Evolutionary conservation across 2,888 invertebrate species (phyloP).

Genomic region (Agrotis ipsilon): DNA sequence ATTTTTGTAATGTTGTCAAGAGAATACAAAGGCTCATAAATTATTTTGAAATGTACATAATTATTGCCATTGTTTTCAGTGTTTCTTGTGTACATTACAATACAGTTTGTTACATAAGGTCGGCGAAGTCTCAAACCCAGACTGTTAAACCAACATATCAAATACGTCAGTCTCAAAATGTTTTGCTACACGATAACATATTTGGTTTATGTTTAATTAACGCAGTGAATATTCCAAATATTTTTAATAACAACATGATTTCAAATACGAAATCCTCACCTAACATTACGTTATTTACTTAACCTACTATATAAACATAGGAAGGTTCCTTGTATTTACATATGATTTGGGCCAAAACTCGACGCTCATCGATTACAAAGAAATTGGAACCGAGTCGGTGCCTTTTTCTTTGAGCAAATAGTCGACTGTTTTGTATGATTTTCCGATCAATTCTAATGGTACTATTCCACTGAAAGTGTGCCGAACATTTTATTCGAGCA

Average conservation of each 20-base stretch:
- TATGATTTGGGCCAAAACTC: constrained; percentile 61
- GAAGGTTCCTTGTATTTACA: constrained; percentile 55
- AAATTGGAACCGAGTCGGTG: constrained; percentile 58
- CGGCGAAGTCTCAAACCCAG: background rate
- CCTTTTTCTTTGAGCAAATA: constrained; percentile 61
- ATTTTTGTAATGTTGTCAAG: background rate
- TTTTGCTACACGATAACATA: constrained; percentile 23
- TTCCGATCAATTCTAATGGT: constrained; percentile 47
- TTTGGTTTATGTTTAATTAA: constrained; percentile 50
- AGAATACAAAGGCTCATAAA: background rate
- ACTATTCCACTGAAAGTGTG: too few species aligned
- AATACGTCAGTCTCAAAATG: constrained; percentile 1
- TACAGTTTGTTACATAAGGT: background rate
- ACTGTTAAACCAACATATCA: constrained; percentile 18
- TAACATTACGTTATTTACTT: constrained; percentile 49
- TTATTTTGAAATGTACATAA: background rate
- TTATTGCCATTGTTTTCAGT: background rate
- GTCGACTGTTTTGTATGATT: constrained; percentile 61
- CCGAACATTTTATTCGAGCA: too few species aligned
- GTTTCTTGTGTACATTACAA: background rate
- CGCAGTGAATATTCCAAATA: constrained; percentile 37
- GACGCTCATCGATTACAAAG: constrained; percentile 63
- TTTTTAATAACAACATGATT: constrained; percentile 48
- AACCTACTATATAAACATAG: constrained; percentile 57
- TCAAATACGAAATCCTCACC: constrained; percentile 41